phyloP scores from a whole-genome alignment of 2,113 vertebrate genomes.

The Plotosus lineatus region DNA sequence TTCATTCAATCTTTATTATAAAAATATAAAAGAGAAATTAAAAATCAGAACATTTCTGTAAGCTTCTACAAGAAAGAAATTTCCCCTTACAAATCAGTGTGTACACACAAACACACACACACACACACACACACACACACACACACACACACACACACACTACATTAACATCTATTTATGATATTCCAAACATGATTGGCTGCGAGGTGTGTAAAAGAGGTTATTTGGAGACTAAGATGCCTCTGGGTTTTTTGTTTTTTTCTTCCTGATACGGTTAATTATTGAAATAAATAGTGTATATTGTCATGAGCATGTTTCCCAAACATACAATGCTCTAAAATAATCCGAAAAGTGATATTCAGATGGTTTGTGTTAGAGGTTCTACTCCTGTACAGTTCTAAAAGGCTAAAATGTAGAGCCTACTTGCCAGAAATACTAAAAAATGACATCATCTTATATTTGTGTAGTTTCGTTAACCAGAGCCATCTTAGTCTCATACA shows the following conservation, averaged over 20 bases:
- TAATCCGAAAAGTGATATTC: not conserved
- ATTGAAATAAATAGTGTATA: not conserved
- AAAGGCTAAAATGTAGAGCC: not conserved
- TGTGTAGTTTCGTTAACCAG: conserved; percentile 6
- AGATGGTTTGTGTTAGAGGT: not conserved
- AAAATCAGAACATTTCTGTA: conserved; percentile 72
- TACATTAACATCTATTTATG: conserved; percentile 42
- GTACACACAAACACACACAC: conserved; percentile 50
- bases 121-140: conserved; percentile 55
- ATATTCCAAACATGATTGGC: conserved; percentile 48
- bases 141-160: conserved; percentile 60
- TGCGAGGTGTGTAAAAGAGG: conserved; percentile 64
- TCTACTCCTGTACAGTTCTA: not conserved
- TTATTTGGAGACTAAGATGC: conserved; percentile 59
- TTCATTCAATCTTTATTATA: conserved; percentile 81
- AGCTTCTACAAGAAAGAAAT: conserved; percentile 61
- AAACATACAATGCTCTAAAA: not conserved
- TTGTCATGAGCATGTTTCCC: not conserved
- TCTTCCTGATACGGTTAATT: not conserved
- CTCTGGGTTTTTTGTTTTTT: conserved; percentile 37
- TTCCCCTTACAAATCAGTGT: conserved; percentile 62
- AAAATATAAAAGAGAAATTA: conserved; percentile 84
- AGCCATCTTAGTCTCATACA: conserved; percentile 71
- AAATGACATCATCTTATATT: not conserved
- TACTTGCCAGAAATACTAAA: not conserved